These are phyloP conservation scores for Gouania willdenowi DNA, from an alignment of 2,797 vertebrate species.

Conservation along the genomic window DNA sequence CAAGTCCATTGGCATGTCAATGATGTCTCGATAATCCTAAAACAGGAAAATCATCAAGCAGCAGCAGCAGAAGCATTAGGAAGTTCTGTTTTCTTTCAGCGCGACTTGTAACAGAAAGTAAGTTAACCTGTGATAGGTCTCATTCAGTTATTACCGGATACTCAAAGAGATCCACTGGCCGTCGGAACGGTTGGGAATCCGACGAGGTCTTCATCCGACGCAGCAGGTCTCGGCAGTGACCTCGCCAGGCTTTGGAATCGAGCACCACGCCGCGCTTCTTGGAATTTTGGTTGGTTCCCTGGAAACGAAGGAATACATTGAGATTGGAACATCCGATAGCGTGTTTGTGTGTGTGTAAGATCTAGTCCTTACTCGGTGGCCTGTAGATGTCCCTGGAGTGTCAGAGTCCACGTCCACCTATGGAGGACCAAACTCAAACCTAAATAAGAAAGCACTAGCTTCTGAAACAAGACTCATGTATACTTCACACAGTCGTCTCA, in stretches of 20 bases:
- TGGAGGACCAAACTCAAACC: slow-evolving; percentile 18
- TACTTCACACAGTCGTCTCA: too few species aligned
- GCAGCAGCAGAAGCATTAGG: too few species aligned
- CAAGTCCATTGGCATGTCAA: slow-evolving; percentile 97
- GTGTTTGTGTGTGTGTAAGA: neutral
- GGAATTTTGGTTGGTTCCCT: slow-evolving; percentile 43
- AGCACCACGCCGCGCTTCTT: slow-evolving; percentile 79
- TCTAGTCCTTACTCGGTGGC: slow-evolving; percentile 75
- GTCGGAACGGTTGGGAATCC: slow-evolving; percentile 90
- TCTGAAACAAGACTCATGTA: too few species aligned
- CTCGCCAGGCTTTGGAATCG: slow-evolving; percentile 81
- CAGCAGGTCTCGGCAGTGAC: slow-evolving; percentile 85
- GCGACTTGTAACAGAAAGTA: too few species aligned
- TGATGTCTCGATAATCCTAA: slow-evolving; percentile 92
- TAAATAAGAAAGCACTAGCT: neutral
- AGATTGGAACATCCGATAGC: neutral
- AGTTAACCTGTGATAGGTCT: too few species aligned
- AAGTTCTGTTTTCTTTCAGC: too few species aligned
- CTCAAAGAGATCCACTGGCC: slow-evolving; percentile 86
- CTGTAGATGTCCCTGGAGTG: slow-evolving; percentile 90
- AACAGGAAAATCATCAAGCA: slow-evolving; percentile 3
- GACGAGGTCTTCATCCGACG: slow-evolving; percentile 85
- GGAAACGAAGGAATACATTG: too few species aligned
- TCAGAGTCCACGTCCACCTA: slow-evolving; percentile 92
- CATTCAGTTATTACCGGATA: slow-evolving; percentile 82